Base-by-base conservation (phyloP, 2,888 invertebrate species). In the Ernsta delagoae region DNA sequence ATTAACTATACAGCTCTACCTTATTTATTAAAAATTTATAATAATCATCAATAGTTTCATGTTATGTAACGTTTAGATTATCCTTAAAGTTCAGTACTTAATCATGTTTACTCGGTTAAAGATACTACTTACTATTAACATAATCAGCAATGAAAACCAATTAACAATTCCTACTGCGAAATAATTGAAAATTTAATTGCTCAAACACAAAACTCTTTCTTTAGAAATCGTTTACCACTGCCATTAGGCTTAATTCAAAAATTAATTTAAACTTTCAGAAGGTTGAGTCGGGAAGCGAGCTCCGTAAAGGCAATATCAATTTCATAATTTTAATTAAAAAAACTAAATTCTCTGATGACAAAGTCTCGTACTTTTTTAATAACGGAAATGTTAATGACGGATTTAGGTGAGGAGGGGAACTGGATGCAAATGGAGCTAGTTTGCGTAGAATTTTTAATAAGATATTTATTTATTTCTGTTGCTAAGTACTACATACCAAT, bases 251-350 rank as follows among this genome's bases (percentile, higher is more conserved):
- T 90, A 90, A 91, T 91, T 90, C 90, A 90, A 93, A 93, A 92
- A 92, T 92, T 93, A 92, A 93, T 93, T 93, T 93, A 89, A 93
- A 93, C 90, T 93, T 92, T 89, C 86, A 88, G 90, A 90, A 93
- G 91, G 89, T 88, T 90, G 84, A 83, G 83, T 80, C 81, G 86
- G 85, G 87, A 85, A 86, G 85, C 89, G 87, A 84, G 83, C 85
- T 82, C 83, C 88, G 88, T 87, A 88, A 92, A 92, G 88, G 92
- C 91, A 91, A 92, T 93, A 93, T 93, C 93, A 93, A 93, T 92
- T 92, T 93, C 91, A 93, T 93, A 92, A 93, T 93, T 94, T 93
- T 94, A 93, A 94, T 93, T 94, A 93, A 93, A 82, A 93, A 92
- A 93, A 92, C 90, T 91, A 88, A 91, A 87, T 90, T 88, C 86